Conservation (phyloP, 2,113 vertebrate genomes). For the Apistogramma diplotaenia region DNA sequence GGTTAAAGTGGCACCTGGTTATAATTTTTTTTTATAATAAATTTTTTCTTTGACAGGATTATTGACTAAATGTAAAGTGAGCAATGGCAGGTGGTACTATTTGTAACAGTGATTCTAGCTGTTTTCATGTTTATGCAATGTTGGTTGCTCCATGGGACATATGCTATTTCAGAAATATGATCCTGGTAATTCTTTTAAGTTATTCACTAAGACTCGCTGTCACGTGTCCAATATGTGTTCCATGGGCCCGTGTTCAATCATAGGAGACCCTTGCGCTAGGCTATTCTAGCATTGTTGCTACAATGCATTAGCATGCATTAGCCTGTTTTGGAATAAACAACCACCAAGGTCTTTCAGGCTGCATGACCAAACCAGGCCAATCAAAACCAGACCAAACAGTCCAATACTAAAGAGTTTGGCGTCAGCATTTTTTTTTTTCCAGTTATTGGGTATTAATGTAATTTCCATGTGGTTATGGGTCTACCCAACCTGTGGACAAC, state of each 20-base stretch:
- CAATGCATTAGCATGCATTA: not conserved
- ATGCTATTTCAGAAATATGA: slow-evolving; percentile 55
- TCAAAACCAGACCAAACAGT: not conserved
- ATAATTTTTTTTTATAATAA: slow-evolving; percentile 3
- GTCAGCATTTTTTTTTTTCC: too few relatives aligned
- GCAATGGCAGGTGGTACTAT: slow-evolving; percentile 1
- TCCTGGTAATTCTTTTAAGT: slow-evolving; percentile 47
- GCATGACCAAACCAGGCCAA: not conserved
- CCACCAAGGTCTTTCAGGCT: not conserved
- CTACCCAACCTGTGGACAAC: not conserved
- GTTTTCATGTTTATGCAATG: slow-evolving; percentile 21
- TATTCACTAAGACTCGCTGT: slow-evolving; percentile 43
- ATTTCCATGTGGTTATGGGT: not conserved
- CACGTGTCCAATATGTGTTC: slow-evolving; percentile 31
- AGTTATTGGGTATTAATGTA: not conserved
- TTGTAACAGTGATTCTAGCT: slow-evolving; percentile 33
- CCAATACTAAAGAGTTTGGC: not conserved
- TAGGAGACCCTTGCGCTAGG: slow-evolving; percentile 3
- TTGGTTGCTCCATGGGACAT: slow-evolving; percentile 31
- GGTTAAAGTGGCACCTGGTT: not conserved
- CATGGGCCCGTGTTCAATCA: slow-evolving; percentile 18
- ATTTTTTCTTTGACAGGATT: slow-evolving; percentile 10
- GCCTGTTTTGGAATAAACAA: not conserved
- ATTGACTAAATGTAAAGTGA: slow-evolving; percentile 24
- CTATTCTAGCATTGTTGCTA: not conserved